Evolutionary conservation across 2,113 vertebrate species (phyloP).

Genomic region (Mesoclemmys tuberculata): DNA sequence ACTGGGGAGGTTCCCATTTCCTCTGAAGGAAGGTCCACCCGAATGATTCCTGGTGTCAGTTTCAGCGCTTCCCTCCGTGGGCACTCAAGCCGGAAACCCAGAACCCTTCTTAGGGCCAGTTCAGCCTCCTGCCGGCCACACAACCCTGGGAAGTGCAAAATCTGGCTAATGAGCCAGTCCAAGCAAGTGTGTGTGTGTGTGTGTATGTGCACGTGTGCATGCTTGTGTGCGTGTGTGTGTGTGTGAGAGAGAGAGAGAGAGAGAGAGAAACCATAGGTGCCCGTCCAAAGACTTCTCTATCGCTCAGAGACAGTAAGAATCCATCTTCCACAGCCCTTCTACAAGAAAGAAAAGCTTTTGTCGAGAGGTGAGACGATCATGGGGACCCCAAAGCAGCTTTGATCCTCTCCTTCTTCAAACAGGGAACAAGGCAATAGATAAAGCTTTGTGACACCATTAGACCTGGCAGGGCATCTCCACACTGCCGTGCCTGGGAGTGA

Average conservation of each 20-base stretch:
- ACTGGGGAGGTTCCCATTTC: slow-evolving; percentile 73
- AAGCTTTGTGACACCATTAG: not conserved
- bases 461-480: not conserved
- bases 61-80: slow-evolving; percentile 48
- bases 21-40: slow-evolving; percentile 72
- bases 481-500: not conserved
- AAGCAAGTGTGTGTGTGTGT: not conserved
- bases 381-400: not conserved
- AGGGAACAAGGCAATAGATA: not conserved
- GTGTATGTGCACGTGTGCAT: too few species aligned
- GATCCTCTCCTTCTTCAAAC: not conserved
- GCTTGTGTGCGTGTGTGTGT: too few species aligned
- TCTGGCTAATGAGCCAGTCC: not conserved
- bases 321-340: not conserved
- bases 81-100: slow-evolving; percentile 5
- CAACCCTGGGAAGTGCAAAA: slow-evolving; percentile 32
- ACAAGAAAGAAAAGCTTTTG: not conserved
- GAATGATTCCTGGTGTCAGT: slow-evolving; percentile 49
- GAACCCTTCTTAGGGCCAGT: not conserved
- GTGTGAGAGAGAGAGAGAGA: too few species aligned
- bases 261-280: not conserved
- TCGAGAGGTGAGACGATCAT: not conserved
- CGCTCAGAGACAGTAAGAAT: not conserved
- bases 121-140: slow-evolving; percentile 14
- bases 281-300: not conserved